Base-by-base conservation (phyloP, 2,113 vertebrate genomes). In the Chrysochloris asiatica region DNA sequence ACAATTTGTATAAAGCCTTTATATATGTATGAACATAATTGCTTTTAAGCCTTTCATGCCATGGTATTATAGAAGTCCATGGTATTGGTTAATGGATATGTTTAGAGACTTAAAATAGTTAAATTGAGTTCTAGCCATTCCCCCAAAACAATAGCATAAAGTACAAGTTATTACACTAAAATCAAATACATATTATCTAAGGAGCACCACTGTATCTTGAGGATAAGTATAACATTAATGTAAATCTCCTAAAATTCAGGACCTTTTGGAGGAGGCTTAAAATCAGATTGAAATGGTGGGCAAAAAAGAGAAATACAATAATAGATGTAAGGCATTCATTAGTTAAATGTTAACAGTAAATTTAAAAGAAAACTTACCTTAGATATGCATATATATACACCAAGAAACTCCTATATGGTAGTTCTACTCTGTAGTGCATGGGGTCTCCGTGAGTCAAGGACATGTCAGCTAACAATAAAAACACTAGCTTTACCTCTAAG, bases 41-140 rank as follows among this genome's bases (percentile, higher is more conserved):
- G 6, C 67, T 89, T 80, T 91, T 47, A 83, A 72, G 36, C n/a
- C 61, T 92, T 71, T 69, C n/a, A n/a, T n/a, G n/a, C n/a, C n/a
- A n/a, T n/a, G 54, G 41, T 65, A 10, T 3, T 38, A 26, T 13
- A 1, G 12, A 43, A 71, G n/a, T 82, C 33, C 7, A 26, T 65
- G 88, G 21, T 52, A 77, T 73, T 75, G 50, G 72, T 93, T 90
- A 54, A 41, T 11, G 69, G 50, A 5, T 52, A 24, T 5, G 6
- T 59, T 48, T 33, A 54, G 38, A 69, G 61, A 63, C 52, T 71
- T 73, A 61, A 22, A 80, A 6, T 30, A 61, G 48, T 69, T 48
- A 10, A 12, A 3, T 1, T 65, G 73, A n/a, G 8, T 82, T 59
- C 38, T 65, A 36, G 45, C 41, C 43, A 52, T 28, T 33, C 17